phyloP scores from a whole-genome alignment of 2,797 vertebrate species.

The Gymnothorax reevesii region DNA sequence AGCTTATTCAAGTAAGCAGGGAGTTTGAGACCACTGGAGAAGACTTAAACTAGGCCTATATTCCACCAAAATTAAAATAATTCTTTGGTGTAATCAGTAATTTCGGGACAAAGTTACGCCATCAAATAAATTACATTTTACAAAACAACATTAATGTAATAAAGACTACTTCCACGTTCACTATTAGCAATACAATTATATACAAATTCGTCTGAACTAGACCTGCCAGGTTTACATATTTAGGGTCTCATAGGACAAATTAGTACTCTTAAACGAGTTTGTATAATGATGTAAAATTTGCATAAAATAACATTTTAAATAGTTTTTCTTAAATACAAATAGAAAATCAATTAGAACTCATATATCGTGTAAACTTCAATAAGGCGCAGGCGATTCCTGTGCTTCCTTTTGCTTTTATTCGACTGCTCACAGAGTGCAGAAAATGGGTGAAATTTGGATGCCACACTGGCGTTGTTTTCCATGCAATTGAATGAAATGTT shows the following conservation, averaged over 20 bases:
- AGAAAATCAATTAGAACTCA: slow-evolving; percentile 72
- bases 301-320: slow-evolving; percentile 85
- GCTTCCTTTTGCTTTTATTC: slow-evolving; percentile 45
- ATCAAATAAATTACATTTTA: slow-evolving; percentile 99
- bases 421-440: slow-evolving; percentile 15
- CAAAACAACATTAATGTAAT: slow-evolving; percentile 89
- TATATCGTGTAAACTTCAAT: slow-evolving; percentile 72
- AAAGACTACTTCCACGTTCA: slow-evolving; percentile 90
- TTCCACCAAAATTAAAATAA: slow-evolving; percentile 90
- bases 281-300: slow-evolving; percentile 68
- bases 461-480: slow-evolving; percentile 21
- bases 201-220: slow-evolving; percentile 81
- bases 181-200: slow-evolving; percentile 85
- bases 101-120: slow-evolving; percentile 79
- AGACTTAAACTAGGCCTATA: slow-evolving; percentile 75
- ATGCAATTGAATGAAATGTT: slow-evolving; percentile 38
- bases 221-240: slow-evolving; percentile 78
- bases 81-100: slow-evolving; percentile 98
- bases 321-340: slow-evolving; percentile 80
- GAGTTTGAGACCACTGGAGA: slow-evolving; percentile 78
- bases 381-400: slow-evolving; percentile 61
- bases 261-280: slow-evolving; percentile 82
- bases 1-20: slow-evolving; percentile 91
- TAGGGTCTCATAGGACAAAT: slow-evolving; percentile 89
- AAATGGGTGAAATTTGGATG: not conserved